Evolutionary conservation across 2,888 invertebrate genomes (phyloP), one percentile per base, ranked within the genome.

Genomic region (Hemaris fuciformis): DNA sequence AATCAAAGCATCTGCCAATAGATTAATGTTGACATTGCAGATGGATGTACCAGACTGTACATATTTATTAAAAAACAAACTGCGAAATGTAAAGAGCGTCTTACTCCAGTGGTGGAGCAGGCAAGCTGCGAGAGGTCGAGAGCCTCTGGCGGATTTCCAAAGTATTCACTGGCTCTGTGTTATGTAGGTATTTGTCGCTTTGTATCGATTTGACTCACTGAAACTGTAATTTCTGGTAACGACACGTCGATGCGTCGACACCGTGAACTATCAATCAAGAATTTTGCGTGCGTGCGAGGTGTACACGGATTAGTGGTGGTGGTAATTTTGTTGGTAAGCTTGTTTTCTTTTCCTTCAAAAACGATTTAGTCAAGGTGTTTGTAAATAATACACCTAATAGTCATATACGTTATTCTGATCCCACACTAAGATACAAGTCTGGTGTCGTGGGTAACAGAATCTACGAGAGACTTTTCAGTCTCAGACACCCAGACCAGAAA

Each of bases 191-290:
- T 83, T 84, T 84, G 82, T 81, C 77, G 81, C 77, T 78, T 72
- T 81, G 79, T 85, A 89, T 89, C 84, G 89, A 89, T 88, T 88
- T 83, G 79, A 84, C 80, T 88, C 80, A 84, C 80, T 83, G 77
- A 82, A 84, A 81, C 79, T 85, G 75, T 83, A 77, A 81, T 81
- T 78, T 77, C 68, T 76, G 70, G 75, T 81, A 74, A n/a, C n/a
- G n/a, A 76, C 67, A 38, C 38, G 38, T 53, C 38, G 60, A 60
- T 53, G 38, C 38, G 38, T 53, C 38, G 60, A 60, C 53, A 27
- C 25, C 23, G 13, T 57, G 23, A 41, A 57, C 42, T 42, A n/a
- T 10, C n/a, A 25, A 53, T 53, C 15, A 18, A 53, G 18, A 10
- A 53, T 53, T 31, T 53, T 27, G 53, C 31, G 8, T 57, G 23